Percentiles rank a stretch among this genome's conserved stretches.
phyloP scores from a whole-genome alignment of 2,888 invertebrate genomes.

The Cheilosia grossa region DNA sequence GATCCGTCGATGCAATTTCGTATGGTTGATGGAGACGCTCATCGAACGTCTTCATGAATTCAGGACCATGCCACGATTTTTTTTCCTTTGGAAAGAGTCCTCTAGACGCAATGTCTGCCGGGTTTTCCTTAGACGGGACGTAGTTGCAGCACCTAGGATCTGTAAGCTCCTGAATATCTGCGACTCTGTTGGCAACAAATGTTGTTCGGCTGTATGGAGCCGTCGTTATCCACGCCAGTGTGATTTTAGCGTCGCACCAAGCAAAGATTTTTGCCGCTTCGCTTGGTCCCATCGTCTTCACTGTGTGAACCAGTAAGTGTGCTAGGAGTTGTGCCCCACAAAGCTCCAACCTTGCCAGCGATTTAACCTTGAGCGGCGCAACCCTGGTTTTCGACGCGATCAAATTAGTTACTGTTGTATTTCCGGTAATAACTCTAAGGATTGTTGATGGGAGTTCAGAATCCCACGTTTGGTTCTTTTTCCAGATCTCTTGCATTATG shows the following conservation, averaged over 20 bases:
- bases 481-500: too few species aligned
- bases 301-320: slow-evolving; percentile 8
- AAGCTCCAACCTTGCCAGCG: slow-evolving; percentile 73
- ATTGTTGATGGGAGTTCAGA: too few species aligned
- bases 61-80: slow-evolving; percentile 74
- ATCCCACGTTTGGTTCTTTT: too few species aligned
- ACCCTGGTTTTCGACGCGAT: slow-evolving; percentile 43
- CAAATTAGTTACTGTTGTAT: neutral
- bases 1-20: neutral
- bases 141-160: slow-evolving; percentile 68
- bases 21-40: slow-evolving; percentile 1
- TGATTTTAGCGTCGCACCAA: slow-evolving; percentile 38
- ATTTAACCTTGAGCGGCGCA: slow-evolving; percentile 39
- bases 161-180: slow-evolving; percentile 68
- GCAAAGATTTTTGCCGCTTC: slow-evolving; percentile 7
- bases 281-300: slow-evolving; percentile 6
- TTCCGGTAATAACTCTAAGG: slow-evolving; percentile 20
- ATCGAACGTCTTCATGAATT: slow-evolving; percentile 43
- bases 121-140: slow-evolving; percentile 73
- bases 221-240: slow-evolving; percentile 61
- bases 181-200: slow-evolving; percentile 75
- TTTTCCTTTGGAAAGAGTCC: slow-evolving; percentile 58
- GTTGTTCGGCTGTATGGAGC: slow-evolving; percentile 43
- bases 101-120: slow-evolving; percentile 75
- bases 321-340: slow-evolving; percentile 55